phyloP scores from a whole-genome alignment of 1,140 invertebrate species.

The Cherax destructor region DNA sequence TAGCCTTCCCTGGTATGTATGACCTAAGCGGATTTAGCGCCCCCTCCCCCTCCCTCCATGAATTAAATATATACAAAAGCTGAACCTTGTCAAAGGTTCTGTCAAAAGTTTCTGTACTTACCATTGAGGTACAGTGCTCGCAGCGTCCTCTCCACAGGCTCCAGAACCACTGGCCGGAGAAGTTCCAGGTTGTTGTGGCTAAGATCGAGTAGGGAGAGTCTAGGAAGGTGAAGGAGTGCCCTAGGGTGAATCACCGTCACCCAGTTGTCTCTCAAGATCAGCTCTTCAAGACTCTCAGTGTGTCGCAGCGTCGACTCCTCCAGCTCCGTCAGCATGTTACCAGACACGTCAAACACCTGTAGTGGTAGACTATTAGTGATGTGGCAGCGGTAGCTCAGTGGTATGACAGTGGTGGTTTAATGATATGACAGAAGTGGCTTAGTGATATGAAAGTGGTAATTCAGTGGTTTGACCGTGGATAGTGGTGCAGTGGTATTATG shows the following conservation, averaged over 20 bases:
- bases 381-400: not conserved
- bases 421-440: too few relatives aligned
- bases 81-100: too few relatives aligned
- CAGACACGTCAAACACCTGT: slow-evolving; percentile 85
- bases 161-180: slow-evolving; percentile 48
- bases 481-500: too few relatives aligned
- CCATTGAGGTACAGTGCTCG: slow-evolving; percentile 42
- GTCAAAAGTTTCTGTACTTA: not conserved
- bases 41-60: too few relatives aligned
- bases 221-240: slow-evolving; percentile 50
- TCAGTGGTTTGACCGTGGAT: too few relatives aligned
- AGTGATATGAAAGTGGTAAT: too few relatives aligned
- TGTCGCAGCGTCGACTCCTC: slow-evolving; percentile 85
- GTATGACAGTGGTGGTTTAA: not conserved
- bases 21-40: too few relatives aligned
- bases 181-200: slow-evolving; percentile 86
- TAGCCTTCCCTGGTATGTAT: too few relatives aligned
- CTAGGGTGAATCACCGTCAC: slow-evolving; percentile 42
- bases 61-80: too few relatives aligned
- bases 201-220: slow-evolving; percentile 82
- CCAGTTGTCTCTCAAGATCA: slow-evolving; percentile 55
- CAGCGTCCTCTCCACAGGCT: slow-evolving; percentile 56
- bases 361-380: slow-evolving; percentile 73
- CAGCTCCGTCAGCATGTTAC: slow-evolving; percentile 89
- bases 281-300: slow-evolving; percentile 72